Base-by-base conservation (phyloP, 2,888 invertebrate genomes). In the Chrysotoxum bicinctum region DNA sequence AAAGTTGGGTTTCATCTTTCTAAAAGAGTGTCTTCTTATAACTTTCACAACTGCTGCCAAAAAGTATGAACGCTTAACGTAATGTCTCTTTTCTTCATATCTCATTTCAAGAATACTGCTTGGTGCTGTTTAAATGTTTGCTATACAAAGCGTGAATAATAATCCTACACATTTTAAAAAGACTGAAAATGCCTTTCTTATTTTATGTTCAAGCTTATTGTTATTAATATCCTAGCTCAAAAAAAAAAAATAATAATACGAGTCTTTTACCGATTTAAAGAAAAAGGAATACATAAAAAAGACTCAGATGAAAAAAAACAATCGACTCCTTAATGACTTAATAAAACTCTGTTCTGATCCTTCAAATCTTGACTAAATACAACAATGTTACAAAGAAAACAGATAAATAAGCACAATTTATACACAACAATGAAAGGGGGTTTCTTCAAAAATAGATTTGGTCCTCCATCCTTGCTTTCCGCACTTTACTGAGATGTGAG, bases 311-410 rank as follows among this genome's bases (percentile, higher is more conserved):
- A 7, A 60, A 43, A 16, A 32, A 75, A 58, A 74, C 58, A 48
- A 70, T 66, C 64, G 45, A 79, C 64, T 58, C 30, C 37, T 75
- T 79, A 72, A 84, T 79, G 74, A 74, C 69, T 35, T 56, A 69
- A 83, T 78, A 69, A 79, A 84, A 70, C 45, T 52, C 50, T 35
- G 56, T 64, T 37, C 60, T 52, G 66, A 70, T 72, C 64, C 70
- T 66, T 52, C 23, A 52, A 52, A 52, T 21, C 52, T 26, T 58
- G 48, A 50, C 58, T 43, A 68, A 73, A 73, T 62, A 78, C 12
- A 12, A 21, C 2, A 73, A 66, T 66, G 72, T 73, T 60, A n/a
- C 56, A 81, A 70, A 64, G 26, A 68, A 66, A 52, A 50, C 8
- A 45, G 16, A 62, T 35, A 21, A 66, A 48, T 45, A 45, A 45